These are phyloP conservation scores for Eilema caniola DNA, from an alignment of 2,888 invertebrate genomes.

Conservation along the genomic window DNA sequence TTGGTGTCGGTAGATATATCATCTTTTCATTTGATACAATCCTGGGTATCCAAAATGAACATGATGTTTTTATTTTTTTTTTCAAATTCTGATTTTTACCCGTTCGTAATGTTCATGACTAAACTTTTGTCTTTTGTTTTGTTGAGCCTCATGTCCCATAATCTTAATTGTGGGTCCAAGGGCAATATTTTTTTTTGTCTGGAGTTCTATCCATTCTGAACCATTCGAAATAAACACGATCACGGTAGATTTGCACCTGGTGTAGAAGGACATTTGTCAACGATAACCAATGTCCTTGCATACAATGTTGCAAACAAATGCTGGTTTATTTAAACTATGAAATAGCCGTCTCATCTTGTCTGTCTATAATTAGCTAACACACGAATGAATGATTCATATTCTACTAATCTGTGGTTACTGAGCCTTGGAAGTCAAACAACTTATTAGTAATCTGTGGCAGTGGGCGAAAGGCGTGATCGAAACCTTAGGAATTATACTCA, in stretches of 20 bases:
- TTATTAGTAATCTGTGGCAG: constrained; percentile 25
- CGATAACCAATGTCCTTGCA: background rate
- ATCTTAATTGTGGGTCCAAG: background rate
- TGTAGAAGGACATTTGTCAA: too few species aligned
- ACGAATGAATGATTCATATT: constrained; percentile 52
- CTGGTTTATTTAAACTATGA: background rate
- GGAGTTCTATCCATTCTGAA: background rate
- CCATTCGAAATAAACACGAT: background rate
- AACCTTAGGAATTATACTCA: constrained; percentile 21
- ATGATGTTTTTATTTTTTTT: background rate
- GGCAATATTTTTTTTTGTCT: background rate
- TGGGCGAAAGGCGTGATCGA: constrained; percentile 47
- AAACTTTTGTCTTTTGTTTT: background rate
- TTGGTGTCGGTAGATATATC: background rate
- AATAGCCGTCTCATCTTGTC: constrained; percentile 6
- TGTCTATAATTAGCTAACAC: constrained; percentile 42
- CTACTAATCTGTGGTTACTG: constrained; percentile 32
- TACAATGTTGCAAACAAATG: background rate
- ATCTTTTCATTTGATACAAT: too few species aligned
- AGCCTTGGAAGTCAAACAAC: constrained; percentile 14
- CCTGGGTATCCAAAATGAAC: too few species aligned
- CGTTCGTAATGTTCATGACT: background rate
- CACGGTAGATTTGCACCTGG: too few species aligned
- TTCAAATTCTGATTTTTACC: too few species aligned
- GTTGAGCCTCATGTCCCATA: background rate